Percentiles rank a stretch among this genome's conserved stretches.
phyloP scores from a whole-genome alignment of 2,113 vertebrate species.

The Prolemur simus region DNA sequence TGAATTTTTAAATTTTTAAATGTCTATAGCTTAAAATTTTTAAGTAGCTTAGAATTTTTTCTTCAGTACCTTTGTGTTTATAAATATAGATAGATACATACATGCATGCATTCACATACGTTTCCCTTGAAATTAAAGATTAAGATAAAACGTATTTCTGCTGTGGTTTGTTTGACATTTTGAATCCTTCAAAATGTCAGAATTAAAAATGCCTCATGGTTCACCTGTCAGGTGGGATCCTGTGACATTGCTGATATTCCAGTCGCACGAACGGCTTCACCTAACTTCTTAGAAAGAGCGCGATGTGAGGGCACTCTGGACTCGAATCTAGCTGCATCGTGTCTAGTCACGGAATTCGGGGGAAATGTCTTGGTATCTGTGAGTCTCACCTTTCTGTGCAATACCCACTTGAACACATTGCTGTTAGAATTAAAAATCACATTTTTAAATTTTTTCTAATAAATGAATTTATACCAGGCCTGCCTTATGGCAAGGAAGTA shows the following conservation, averaged over 20 bases:
- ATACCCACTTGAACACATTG: neutral
- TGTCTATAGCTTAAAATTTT: neutral
- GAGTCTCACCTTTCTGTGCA: neutral
- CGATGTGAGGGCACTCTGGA: accelerated
- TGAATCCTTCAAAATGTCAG: neutral
- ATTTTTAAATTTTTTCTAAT: neutral
- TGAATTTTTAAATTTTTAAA: neutral
- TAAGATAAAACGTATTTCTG: neutral
- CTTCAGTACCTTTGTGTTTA: neutral
- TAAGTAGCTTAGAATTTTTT: neutral
- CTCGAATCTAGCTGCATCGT: neutral
- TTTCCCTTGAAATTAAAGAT: neutral
- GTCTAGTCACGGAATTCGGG: neutral
- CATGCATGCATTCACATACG: neutral
- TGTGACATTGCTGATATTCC: neutral
- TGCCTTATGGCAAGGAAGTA: neutral
- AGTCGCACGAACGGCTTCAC: neutral
- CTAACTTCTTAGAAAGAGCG: neutral
- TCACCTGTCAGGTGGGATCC: accelerated
- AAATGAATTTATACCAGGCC: neutral
- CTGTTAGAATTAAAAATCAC: neutral
- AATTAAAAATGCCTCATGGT: neutral
- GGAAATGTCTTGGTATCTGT: neutral
- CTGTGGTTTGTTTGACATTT: neutral
- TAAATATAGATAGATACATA: neutral